Evolutionary conservation across 1,140 invertebrate species (phyloP).

Genomic region (Acarapis woodi): DNA sequence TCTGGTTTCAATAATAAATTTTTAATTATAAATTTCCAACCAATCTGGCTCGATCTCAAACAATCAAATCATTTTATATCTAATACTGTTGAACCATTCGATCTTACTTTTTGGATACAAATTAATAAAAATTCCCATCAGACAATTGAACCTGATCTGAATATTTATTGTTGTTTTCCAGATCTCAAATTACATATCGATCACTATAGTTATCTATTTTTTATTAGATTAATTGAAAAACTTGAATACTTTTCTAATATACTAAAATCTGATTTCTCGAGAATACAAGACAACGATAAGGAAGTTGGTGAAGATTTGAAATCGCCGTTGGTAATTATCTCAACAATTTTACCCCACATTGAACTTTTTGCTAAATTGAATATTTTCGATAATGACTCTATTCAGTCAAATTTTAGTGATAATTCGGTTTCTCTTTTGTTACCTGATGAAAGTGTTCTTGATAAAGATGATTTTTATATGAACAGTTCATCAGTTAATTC

Average conservation of each 20-base stretch:
- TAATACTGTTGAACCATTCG: constrained; percentile 2
- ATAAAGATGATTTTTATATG: no score
- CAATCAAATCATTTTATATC: neutral
- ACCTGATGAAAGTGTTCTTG: no score
- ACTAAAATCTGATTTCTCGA: constrained; percentile 4
- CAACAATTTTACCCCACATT: constrained; percentile 2
- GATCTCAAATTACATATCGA: constrained; percentile 5
- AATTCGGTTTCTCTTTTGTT: neutral
- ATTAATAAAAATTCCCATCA: neutral
- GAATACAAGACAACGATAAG: constrained; percentile 5
- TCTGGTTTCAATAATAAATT: constrained; percentile 2
- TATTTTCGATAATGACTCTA: neutral
- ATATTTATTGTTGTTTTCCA: constrained; percentile 2
- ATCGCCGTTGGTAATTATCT: neutral
- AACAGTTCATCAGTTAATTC: no score
- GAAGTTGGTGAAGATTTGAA: neutral
- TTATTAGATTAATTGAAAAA: constrained; percentile 7
- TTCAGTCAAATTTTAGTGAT: neutral
- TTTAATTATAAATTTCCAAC: constrained; percentile 6
- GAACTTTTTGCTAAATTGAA: neutral
- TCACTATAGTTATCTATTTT: constrained; percentile 6
- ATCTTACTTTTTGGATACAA: constrained; percentile 1
- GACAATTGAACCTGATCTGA: neutral
- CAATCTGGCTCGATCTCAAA: constrained; percentile 7
- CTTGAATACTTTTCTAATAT: constrained; percentile 4